Evolutionary conservation across 64 coral and sea anemone genomes (phyloP).

Genomic region (Anthopleura sola): DNA sequence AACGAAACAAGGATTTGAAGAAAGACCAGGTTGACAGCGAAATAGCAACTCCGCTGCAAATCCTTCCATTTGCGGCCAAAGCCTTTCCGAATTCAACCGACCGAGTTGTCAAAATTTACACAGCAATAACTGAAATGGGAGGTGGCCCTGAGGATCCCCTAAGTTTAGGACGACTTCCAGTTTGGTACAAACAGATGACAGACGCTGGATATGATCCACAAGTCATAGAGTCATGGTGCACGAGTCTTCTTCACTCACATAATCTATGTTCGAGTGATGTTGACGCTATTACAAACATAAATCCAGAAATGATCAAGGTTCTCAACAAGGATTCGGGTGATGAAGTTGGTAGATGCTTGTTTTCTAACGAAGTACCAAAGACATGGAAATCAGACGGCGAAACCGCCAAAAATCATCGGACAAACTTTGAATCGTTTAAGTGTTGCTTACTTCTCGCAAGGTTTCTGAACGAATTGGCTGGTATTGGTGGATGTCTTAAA

Average conservation of each 20-base stretch:
- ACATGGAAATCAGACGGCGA: background rate
- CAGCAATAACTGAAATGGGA: background rate
- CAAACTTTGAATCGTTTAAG: background rate
- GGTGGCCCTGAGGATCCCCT: background rate
- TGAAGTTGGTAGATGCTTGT: background rate
- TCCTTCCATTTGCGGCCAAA: background rate
- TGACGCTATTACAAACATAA: slow-evolving; percentile 36
- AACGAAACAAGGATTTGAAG: background rate
- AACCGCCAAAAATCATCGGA: background rate
- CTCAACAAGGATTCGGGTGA: background rate
- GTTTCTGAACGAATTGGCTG: slow-evolving; percentile 28
- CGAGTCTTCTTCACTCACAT: background rate
- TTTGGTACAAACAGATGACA: slow-evolving; percentile 29
- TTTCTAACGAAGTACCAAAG: background rate
- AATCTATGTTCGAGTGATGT: slow-evolving; percentile 33
- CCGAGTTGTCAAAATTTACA: background rate
- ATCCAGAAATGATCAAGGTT: slow-evolving; percentile 1
- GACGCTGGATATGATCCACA: background rate
- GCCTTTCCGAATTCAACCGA: background rate
- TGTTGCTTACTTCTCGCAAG: slow-evolving; percentile 24
- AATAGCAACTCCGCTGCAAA: background rate
- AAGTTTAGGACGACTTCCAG: slow-evolving; percentile 7
- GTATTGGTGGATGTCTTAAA: background rate
- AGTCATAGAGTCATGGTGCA: slow-evolving; percentile 35
- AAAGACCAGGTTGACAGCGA: background rate